Evolutionary conservation across 2,113 vertebrate species (phyloP), one percentile per base, ranked within the genome.

Genomic region (Elgaria multicarinata): DNA sequence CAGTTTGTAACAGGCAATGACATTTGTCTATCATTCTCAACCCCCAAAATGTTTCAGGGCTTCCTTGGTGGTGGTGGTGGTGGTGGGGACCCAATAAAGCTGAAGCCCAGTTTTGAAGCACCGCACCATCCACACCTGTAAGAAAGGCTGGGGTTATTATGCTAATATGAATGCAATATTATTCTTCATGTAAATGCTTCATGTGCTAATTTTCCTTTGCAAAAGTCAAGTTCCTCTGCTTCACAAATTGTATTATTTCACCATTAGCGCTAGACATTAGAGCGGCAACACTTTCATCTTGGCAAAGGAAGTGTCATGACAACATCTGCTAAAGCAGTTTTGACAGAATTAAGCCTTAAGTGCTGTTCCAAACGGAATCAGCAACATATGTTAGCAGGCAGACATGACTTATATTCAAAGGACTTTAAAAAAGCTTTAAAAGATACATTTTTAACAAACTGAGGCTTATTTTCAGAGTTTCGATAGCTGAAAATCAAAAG

Each of bases 271-370:
- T 72, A 83, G 79, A 71, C 86, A 82, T 12, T 91, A 81, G 74
- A 94, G 92, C 91, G 87, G 84, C 91, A 94, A 78, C 67, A 78
- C 80, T 94, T 93, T 87, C 92, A 92, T 93, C 62, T 88, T 93
- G 83, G 85, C 78, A 87, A 89, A 67, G 36, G 46, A 94, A 92
- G 92, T 94, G 91, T 92, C 91, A 94, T 92, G 92, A 93, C 92
- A 96, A 93, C 88, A 85, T 53, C 90, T 86, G 87, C 87, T 92
- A 85, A 91, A 13, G 18, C 46, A 81, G 64, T 92, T 88, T 92
- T 93, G 72, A 67, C 89, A 87, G 22, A 86, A 93, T 92, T 92
- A 92, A 93, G 62, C 72, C 86, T 82, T 87, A 94, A 93, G 22
- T 50, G 80, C 24, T 28, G 71, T 83, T 91, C 69, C 44, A 85